These are phyloP conservation scores for Platyura marginata DNA, from an alignment of 1,140 invertebrate species.

Conservation along the genomic window DNA sequence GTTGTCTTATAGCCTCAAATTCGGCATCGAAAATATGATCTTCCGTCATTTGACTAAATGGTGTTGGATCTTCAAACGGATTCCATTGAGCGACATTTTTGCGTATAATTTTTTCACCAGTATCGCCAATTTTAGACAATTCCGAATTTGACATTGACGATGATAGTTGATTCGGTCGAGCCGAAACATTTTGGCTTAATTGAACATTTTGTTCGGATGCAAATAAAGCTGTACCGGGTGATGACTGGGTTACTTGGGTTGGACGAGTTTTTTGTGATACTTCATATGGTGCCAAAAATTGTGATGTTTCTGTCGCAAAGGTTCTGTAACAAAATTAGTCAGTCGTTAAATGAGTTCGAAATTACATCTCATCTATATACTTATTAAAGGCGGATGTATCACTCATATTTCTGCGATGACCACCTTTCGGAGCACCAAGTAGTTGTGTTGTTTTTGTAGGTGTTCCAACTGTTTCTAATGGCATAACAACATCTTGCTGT, in stretches of 20 bases:
- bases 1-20: slow-evolving; percentile 66
- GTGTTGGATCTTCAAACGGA: slow-evolving; percentile 54
- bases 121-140: neutral
- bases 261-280: slow-evolving; percentile 35
- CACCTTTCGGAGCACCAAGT: slow-evolving; percentile 20
- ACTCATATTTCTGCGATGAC: slow-evolving; percentile 65
- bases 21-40: slow-evolving; percentile 74
- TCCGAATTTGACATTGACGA: neutral
- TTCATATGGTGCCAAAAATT: slow-evolving; percentile 58
- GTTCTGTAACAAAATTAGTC: slow-evolving; percentile 29
- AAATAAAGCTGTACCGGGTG: slow-evolving; percentile 13
- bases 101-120: neutral
- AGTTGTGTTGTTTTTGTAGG: slow-evolving; percentile 21
- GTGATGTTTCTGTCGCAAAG: slow-evolving; percentile 54
- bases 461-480: slow-evolving; percentile 4
- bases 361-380: slow-evolving; percentile 27
- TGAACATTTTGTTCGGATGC: slow-evolving; percentile 4
- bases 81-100: slow-evolving; percentile 45
- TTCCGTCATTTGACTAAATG: slow-evolving; percentile 59
- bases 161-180: neutral
- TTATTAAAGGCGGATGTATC: slow-evolving; percentile 75
- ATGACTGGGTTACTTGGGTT: slow-evolving; percentile 17
- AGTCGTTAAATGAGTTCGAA: neutral
- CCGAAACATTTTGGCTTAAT: neutral
- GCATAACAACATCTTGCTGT: no score